Base-by-base conservation (phyloP, 2,113 vertebrate species). In the Bostrychus sinensis region DNA sequence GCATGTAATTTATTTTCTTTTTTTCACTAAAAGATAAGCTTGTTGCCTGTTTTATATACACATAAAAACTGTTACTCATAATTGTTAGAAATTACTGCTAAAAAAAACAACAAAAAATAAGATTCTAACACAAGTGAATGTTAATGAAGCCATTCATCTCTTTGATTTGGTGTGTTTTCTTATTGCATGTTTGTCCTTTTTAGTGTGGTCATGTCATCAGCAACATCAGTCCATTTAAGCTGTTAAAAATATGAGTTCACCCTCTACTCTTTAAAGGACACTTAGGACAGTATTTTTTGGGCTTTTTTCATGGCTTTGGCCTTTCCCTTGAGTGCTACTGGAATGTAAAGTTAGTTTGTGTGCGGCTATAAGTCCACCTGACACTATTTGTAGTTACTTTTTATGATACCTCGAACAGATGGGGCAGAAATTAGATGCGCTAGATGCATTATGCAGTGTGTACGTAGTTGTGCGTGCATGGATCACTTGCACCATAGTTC, bases 381-480 rank as follows among this genome's bases (percentile, higher is more conserved):
- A 30, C 63, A 57, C 70, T 72, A 8, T 54, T 19, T 61, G 39
- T 48, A 55, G 38, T 50, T 68, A 6, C 9, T 42, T 71, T 71
- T 58, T 55, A 45, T 66, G 43, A 14, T 64, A 30, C 51, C 41
- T 42, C 28, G 9, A 67, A 39, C 32, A 72, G 67, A 78, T 63
- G 10, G 38, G 41, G 54, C 37, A 48, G 38, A 66, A 62, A 70
- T 62, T 23, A 54, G 42, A 77, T 70, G 42, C 62, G 54, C 32
- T 28, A 11, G 14, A 67, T 65, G 37, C 26, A 41, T 61, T 23
- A 46, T 62, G 9, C 19, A 41, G 36, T 12, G 43, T 22, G 30
- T 55, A n/a, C 28, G 19, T 54, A 56, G 6, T 17, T 54, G 20
- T 28, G 32, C 50, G 30, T 54, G 26, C 28, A 57, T 23, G 3